Conservation (phyloP, 2,888 invertebrate species). For the Pyrochroa serraticornis region DNA sequence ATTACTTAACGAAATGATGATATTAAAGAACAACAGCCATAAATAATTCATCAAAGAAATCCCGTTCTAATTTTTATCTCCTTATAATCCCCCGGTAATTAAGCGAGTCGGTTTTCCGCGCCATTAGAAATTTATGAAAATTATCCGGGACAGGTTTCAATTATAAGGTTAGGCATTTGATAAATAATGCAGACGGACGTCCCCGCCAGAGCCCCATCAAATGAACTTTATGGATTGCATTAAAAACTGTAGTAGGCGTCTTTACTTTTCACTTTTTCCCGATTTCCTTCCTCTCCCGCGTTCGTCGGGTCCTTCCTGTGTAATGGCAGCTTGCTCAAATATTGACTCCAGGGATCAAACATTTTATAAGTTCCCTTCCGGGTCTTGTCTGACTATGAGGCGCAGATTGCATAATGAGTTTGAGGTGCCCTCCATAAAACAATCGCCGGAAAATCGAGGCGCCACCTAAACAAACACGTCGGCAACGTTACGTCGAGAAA, state of each 20-base stretch:
- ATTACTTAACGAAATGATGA: slow-evolving; percentile 7
- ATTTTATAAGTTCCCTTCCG: slow-evolving; percentile 48
- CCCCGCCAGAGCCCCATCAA: slow-evolving; percentile 35
- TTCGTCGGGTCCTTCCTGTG: slow-evolving; percentile 28
- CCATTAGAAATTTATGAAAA: slow-evolving; percentile 44
- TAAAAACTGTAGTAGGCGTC: slow-evolving; percentile 35
- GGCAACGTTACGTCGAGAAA: not conserved
- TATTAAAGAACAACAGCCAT: slow-evolving; percentile 27
- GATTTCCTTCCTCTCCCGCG: slow-evolving; percentile 27
- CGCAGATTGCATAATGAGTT: slow-evolving; percentile 40
- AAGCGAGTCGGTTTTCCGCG: slow-evolving; percentile 34
- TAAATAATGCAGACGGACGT: slow-evolving; percentile 42
- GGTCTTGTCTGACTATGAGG: slow-evolving; percentile 33
- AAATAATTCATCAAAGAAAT: slow-evolving; percentile 43
- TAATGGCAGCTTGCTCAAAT: slow-evolving; percentile 50
- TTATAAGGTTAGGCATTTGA: slow-evolving; percentile 41
- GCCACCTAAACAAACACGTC: slow-evolving; percentile 5
- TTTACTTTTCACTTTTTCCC: slow-evolving; percentile 38
- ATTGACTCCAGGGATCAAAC: slow-evolving; percentile 52
- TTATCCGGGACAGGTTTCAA: slow-evolving; percentile 43
- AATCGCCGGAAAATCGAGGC: slow-evolving; percentile 4
- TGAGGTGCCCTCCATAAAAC: slow-evolving; percentile 30
- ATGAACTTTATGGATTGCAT: slow-evolving; percentile 37
- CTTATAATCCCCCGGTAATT: slow-evolving; percentile 42
- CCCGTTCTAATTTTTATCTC: slow-evolving; percentile 36